Base-by-base conservation (phyloP, 1,140 invertebrate genomes). In the Saxidomus purpurata region DNA sequence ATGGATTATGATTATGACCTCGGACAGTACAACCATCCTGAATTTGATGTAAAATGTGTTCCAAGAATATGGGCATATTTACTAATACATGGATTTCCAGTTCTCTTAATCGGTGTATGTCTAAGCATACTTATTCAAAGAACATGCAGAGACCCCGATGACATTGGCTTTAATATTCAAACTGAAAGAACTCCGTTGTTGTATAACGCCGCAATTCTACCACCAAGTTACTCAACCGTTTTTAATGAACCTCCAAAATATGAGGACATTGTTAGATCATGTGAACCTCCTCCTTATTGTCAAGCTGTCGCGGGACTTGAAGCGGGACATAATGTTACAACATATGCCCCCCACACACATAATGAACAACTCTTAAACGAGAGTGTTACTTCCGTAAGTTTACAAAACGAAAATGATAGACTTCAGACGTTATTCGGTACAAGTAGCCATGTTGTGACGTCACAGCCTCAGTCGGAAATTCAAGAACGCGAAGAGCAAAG, bases 11-110 rank as follows among this genome's bases (percentile, higher is more conserved):
- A 55, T 17, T 71, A 74, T 22, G 40, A 87, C 36, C 19, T 87
- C 17, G 69, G 84, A 25, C 13, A 76, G 28, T 74, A 69, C n/a
- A 76, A 87, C 31, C 84, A 76, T 61, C 49, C 84, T 3, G 19
- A 40, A 38, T 49, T 77, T 47, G 25, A 69, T 9, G 74, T 61
- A 3, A 77, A 61, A 38, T 87, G 84, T 31, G 55, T 61, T 25
- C 84, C 84, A 25, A 34, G 84, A 22, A 77, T 87, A 25, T 87
- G 84, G 84, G 69, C 84, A 3, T 87, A 76, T 61, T 47, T 76
- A 13, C 17, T 87, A 19, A 49, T 87, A 28, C 84, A 87, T 36
- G 84, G 84, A 0, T 40, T 76, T 25, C 47, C 69, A 9, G 49
- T 87, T 31, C 28, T 87, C 8, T 38, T 87, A 13, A 22, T 87